Base-by-base conservation (phyloP, 1,140 invertebrate genomes). In the Sycophaga agraensis region DNA sequence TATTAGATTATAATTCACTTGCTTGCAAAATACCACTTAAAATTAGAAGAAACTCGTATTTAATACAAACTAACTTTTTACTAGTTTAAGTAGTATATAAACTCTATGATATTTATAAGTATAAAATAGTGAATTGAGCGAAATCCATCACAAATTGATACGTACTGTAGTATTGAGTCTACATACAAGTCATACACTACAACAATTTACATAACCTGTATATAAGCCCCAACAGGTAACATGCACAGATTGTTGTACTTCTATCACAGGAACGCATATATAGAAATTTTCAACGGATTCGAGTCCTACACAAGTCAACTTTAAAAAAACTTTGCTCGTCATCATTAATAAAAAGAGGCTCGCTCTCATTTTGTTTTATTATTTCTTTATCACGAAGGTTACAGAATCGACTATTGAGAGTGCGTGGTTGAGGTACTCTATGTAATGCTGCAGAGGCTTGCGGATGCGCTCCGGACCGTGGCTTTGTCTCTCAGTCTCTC, bases 371-470 rank as follows among this genome's bases (percentile, higher is more conserved):
- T 59, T 24, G 28, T 31, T 31, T n/a, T 37, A 9, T 49, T n/a
- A 14, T 40, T 40, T 54, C 28, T 16, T 45, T 39, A 35, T 60
- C 57, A 54, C 51, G 64, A 59, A 46, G n/a, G 67, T 67, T 71
- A 68, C 70, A 70, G 59, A 69, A 72, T 72, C 69, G 69, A 73
- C 72, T 73, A 75, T 73, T 72, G 74, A 76, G 74, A 75, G 68
- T 76, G 74, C 73, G 71, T 77, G 74, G 61, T 75, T 67, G 71
- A 72, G 69, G 75, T 79, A 79, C 77, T 79, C 75, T 74, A 73
- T 63, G 17, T 56, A 73, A 68, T 72, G 68, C 72, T 72, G 74
- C 68, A 71, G 76, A 74, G 62, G 70, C 71, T 66, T 42, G 53
- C 24, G 22, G 59, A 40, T 49, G 51, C 34, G 22, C n/a, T n/a